A percentile compares a stretch with the other conserved stretches of the same genome.
phyloP scores from a whole-genome alignment of 2,888 invertebrate species.

The Nysson spinosus region DNA sequence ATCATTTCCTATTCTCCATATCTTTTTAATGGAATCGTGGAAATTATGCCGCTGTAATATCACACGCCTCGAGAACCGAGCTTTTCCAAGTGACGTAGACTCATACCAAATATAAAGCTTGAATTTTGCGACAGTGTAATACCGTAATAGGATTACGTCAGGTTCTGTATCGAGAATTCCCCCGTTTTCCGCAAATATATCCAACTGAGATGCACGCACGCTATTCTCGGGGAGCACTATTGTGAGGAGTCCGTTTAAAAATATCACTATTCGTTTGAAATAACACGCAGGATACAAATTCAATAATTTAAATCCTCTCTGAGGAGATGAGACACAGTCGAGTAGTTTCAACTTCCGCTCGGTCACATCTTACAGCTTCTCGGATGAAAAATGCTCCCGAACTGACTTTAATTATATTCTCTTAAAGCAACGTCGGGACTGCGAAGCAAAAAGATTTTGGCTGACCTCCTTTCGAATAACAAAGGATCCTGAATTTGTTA shows the following conservation, averaged over 20 bases:
- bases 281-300: constrained; percentile 7
- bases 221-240: too few relatives aligned
- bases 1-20: too few relatives aligned
- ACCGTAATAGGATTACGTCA: constrained; percentile 35
- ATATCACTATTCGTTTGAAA: constrained; percentile 8
- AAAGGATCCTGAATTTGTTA: too few relatives aligned
- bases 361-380: too few relatives aligned
- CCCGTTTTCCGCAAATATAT: constrained; percentile 9
- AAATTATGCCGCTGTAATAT: neutral
- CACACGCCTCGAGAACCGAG: neutral
- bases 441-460: too few relatives aligned
- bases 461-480: too few relatives aligned
- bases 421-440: too few relatives aligned
- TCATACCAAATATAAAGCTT: constrained; percentile 10
- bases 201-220: neutral
- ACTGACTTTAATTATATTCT: too few relatives aligned
- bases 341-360: neutral
- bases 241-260: constrained; percentile 3
- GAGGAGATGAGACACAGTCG: neutral
- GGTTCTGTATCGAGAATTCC: constrained; percentile 8
- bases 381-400: too few relatives aligned
- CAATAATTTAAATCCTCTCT: constrained; percentile 5
- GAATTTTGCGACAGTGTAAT: constrained; percentile 13
- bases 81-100: neutral
- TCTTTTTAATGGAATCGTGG: neutral